These are phyloP conservation scores for Semicossyphus pulcher DNA, from an alignment of 2,113 vertebrate species.

Conservation along the genomic window DNA sequence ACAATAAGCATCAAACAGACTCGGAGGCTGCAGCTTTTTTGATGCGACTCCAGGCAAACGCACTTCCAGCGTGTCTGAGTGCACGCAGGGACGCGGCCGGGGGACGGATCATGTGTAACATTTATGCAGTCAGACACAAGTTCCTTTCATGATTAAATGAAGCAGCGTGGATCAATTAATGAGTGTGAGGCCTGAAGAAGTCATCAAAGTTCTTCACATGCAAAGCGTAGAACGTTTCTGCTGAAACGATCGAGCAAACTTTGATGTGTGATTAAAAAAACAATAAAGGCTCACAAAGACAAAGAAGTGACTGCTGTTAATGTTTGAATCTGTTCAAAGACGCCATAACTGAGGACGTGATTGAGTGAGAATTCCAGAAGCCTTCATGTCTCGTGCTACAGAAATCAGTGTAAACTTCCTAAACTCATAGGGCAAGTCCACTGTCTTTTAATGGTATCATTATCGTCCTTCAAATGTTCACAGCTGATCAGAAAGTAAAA, in stretches of 20 bases:
- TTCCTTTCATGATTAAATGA: slow-evolving; percentile 1
- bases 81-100: not conserved
- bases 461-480: not conserved
- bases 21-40: slow-evolving; percentile 25
- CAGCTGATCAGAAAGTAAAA: not conserved
- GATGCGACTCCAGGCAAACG: slow-evolving; percentile 22
- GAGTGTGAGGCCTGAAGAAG: not conserved
- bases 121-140: not conserved
- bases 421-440: not conserved
- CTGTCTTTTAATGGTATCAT: not conserved
- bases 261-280: not conserved
- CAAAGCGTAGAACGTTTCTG: not conserved
- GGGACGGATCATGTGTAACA: not conserved
- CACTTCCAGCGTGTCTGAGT: slow-evolving; percentile 14
- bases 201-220: not conserved
- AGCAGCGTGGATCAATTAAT: not conserved
- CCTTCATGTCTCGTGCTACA: not conserved
- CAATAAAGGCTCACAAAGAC: not conserved
- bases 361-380: not conserved
- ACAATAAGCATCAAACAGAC: too few relatives aligned
- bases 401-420: not conserved
- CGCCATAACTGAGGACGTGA: not conserved
- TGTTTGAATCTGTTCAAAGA: too few relatives aligned
- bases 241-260: not conserved
- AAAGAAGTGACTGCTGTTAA: not conserved